A percentile compares a stretch with the other conserved stretches of the same genome.
Evolutionary conservation across 2,797 vertebrate genomes (phyloP).

Genomic region (Spheniscus humboldti): DNA sequence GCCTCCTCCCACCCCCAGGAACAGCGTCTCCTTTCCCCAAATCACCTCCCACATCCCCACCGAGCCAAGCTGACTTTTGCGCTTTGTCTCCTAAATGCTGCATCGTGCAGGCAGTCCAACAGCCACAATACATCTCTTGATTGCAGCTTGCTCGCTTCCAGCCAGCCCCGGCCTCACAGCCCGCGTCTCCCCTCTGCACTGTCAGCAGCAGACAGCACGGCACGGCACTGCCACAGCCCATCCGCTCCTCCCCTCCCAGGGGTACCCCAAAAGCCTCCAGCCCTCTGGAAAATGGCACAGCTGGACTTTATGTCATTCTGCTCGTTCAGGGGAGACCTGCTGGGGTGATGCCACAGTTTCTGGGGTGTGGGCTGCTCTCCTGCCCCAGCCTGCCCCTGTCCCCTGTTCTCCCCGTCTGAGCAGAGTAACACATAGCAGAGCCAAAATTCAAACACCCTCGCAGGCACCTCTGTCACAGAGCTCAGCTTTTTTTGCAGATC

Average conservation of each 20-base stretch:
- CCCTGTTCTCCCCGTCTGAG: background rate
- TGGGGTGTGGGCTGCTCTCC: background rate
- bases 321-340: fast-evolving
- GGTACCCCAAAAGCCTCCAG: background rate
- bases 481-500: background rate
- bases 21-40: background rate
- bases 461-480: background rate
- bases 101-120: background rate
- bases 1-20: background rate
- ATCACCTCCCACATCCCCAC: background rate
- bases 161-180: background rate
- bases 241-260: background rate
- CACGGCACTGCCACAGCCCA: background rate
- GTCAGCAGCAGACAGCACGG: background rate
- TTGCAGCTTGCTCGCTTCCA: background rate
- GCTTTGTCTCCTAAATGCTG: background rate
- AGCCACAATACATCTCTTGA: background rate
- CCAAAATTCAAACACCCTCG: background rate
- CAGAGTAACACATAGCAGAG: background rate
- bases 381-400: background rate
- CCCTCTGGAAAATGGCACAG: fast-evolving
- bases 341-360: background rate
- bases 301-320: background rate
- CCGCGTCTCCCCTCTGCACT: fast-evolving
- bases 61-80: background rate